Percentiles rank a stretch among this genome's conserved stretches.
Evolutionary conservation across 2,888 invertebrate genomes (phyloP).

Genomic region (Sarcophaga subvicina): DNA sequence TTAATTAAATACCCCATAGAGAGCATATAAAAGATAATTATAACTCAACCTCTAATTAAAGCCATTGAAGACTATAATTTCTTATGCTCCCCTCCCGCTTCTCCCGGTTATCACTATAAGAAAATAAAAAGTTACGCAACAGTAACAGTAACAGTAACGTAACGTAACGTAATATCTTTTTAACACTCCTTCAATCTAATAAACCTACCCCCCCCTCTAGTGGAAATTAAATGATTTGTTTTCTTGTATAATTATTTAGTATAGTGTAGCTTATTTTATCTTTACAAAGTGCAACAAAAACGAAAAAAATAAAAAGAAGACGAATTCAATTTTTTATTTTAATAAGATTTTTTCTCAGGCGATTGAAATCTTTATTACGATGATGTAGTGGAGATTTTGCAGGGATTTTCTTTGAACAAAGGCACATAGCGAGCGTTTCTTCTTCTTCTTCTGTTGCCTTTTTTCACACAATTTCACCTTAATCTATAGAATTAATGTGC

Average conservation of each 20-base stretch:
- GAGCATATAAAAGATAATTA: not conserved
- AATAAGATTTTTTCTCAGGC: slow-evolving; percentile 64
- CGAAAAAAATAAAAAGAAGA: not conserved
- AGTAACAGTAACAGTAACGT: not conserved
- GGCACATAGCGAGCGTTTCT: slow-evolving; percentile 9
- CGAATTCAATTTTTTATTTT: slow-evolving; percentile 27
- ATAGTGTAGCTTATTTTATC: not conserved
- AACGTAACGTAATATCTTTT: not conserved
- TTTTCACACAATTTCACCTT: slow-evolving; percentile 66
- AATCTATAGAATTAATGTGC: slow-evolving; percentile 44
- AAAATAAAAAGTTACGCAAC: slow-evolving; percentile 21
- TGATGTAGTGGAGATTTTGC: slow-evolving; percentile 40
- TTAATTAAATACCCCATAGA: not conserved
- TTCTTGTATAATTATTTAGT: slow-evolving; percentile 3
- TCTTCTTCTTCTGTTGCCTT: slow-evolving; percentile 19
- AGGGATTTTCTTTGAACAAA: slow-evolving; percentile 18
- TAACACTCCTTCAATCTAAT: not conserved
- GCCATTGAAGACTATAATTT: not conserved
- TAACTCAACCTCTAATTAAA: not conserved
- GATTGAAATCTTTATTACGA: slow-evolving; percentile 56
- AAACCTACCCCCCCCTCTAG: not conserved
- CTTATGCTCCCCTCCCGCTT: not conserved
- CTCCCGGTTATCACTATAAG: not conserved
- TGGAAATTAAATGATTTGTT: slow-evolving; percentile 19
- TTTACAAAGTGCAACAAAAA: not conserved